Evolutionary conservation across 1,140 invertebrate genomes (phyloP), one percentile per base, ranked within the genome.

Genomic region (Zaprionus capensis): DNA sequence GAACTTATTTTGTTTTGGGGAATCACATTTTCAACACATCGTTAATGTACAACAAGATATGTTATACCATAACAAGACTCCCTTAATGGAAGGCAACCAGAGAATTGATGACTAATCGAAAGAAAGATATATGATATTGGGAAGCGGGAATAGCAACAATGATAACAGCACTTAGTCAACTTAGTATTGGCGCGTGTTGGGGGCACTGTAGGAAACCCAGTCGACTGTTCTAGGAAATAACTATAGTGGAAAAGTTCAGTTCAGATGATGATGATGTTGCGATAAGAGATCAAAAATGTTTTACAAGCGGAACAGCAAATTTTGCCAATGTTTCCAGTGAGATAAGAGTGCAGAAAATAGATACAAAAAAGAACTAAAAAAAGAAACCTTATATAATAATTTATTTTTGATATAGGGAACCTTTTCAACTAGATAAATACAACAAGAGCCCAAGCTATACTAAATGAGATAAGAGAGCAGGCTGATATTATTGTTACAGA

Each of bases 1-100:
- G 31, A 56, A 61, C 11, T 44, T 41, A 20, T 38, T 58, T 75
- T 17, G 2, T 31, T 36, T 62, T 67, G n/a, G 81, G 26, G 22
- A 73, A 88, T 71, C 62, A 64, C 57, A 76, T 88, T 76, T 81
- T 81, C 71, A 76, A 76, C 84, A 87, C 84, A 88, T 87, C 75
- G 77, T 87, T 88, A 83, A 77, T 65, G 41, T 55, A 59, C 36
- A 22, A 57, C 20, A 71, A 17, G 1, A 44, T 44, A 17, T n/a
- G 6, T 44, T 15, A 4, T 17, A 17, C n/a, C 15, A 41, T 41
- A 41, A 49, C 46, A 49, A 49, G n/a, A 49, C n/a, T 7, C 9
- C 6, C 7, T 24, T 64, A 51, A 74, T 74, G 38, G 55, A 46
- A 61, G 14, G n/a, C 26, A 46, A 7, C 11, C 26, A 41, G 22